Conservation (phyloP, 2,797 vertebrate species). For the Alcedo quadribrachys region DNA sequence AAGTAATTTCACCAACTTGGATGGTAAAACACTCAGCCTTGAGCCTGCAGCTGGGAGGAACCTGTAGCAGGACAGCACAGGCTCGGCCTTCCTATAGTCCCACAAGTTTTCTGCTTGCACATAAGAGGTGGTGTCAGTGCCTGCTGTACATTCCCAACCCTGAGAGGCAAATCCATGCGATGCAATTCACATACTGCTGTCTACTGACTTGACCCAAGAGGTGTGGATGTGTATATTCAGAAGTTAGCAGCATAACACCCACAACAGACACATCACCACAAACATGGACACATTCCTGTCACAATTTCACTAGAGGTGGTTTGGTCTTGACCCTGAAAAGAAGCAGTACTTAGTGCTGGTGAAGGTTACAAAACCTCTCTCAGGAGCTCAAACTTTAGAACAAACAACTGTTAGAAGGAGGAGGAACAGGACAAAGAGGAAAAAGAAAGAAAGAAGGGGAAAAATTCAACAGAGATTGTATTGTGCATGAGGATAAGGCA, state of each 20-base stretch:
- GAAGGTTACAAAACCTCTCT: background rate
- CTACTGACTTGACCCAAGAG: background rate
- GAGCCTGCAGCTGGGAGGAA: background rate
- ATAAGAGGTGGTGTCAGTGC: background rate
- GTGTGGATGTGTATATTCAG: background rate
- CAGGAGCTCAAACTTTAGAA: background rate
- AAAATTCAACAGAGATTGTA: background rate
- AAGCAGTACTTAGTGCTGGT: background rate
- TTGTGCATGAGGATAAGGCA: slow-evolving; percentile 30
- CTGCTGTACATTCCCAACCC: background rate
- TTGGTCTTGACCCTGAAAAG: background rate
- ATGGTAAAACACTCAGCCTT: background rate
- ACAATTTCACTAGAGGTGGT: background rate
- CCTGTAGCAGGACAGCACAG: background rate
- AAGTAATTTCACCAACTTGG: background rate
- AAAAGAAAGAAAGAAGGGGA: background rate
- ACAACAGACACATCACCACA: background rate
- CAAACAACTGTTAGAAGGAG: background rate
- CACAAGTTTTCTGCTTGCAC: background rate
- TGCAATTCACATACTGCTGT: background rate
- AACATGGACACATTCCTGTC: background rate
- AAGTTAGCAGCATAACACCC: background rate
- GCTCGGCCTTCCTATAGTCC: background rate
- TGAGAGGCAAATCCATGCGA: background rate
- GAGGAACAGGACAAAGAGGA: background rate